Percentiles rank a stretch among this genome's conserved stretches.
These are phyloP conservation scores for Apamea monoglypha DNA, from an alignment of 2,888 invertebrate genomes.

Conservation along the genomic window DNA sequence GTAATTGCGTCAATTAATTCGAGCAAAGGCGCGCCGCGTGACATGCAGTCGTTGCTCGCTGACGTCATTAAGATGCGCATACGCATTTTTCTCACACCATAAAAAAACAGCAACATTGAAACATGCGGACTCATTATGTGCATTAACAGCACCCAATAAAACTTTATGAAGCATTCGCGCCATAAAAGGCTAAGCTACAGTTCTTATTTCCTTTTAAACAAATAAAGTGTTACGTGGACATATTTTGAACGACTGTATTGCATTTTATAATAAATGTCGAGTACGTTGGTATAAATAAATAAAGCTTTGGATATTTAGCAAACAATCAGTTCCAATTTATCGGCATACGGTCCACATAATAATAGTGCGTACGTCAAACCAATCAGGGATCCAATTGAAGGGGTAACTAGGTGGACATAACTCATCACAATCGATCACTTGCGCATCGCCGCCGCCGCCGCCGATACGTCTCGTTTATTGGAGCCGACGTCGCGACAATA, in stretches of 20 bases:
- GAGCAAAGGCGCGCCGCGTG: constrained; percentile 81
- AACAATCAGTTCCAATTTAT: constrained; percentile 87
- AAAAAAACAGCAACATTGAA: constrained; percentile 78
- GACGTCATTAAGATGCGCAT: constrained; percentile 84
- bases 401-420: constrained; percentile 89
- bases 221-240: constrained; percentile 67
- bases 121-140: constrained; percentile 75
- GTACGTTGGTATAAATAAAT: constrained; percentile 65
- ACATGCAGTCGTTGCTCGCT: constrained; percentile 77
- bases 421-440: constrained; percentile 87
- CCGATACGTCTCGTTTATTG: constrained; percentile 86
- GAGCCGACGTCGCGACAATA: constrained; percentile 86
- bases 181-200: constrained; percentile 74
- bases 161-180: constrained; percentile 76
- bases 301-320: constrained; percentile 75
- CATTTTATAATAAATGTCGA: constrained; percentile 57
- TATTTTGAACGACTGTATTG: constrained; percentile 53
- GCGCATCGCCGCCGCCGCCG: constrained; percentile 77
- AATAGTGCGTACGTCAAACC: constrained; percentile 87
- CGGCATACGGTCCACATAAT: constrained; percentile 81
- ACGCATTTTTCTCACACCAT: constrained; percentile 81
- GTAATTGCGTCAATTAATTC: constrained; percentile 88
- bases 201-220: constrained; percentile 71
- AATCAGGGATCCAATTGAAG: constrained; percentile 89
- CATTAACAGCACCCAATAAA: constrained; percentile 78